Conservation (phyloP, 1,140 invertebrate genomes). For the Trichonephila clavipes region DNA sequence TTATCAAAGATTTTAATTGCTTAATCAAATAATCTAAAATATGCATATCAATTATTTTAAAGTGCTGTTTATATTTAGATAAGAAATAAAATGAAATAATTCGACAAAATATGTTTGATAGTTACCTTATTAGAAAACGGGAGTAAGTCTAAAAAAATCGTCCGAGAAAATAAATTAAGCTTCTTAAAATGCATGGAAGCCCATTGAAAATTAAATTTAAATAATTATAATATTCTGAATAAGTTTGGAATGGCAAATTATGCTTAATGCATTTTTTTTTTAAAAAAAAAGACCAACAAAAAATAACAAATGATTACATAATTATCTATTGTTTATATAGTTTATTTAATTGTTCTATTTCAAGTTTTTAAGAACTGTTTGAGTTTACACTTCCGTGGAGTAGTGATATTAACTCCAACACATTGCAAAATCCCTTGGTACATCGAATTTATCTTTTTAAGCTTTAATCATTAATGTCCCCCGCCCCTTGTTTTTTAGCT, state of each 20-base stretch:
- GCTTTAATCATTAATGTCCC: too few species aligned
- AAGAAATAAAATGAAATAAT: neutral
- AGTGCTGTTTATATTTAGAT: too few species aligned
- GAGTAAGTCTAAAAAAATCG: neutral
- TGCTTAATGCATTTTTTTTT: neutral
- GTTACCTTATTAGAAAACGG: neutral
- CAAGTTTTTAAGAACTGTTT: neutral
- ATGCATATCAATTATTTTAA: too few species aligned
- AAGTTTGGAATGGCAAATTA: neutral
- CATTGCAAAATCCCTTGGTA: too few species aligned
- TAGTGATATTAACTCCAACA: neutral
- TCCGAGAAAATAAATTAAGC: neutral
- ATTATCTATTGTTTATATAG: neutral
- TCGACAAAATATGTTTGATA: neutral
- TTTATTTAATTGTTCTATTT: neutral
- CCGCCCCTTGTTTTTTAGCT: too few species aligned
- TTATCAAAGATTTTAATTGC: neutral
- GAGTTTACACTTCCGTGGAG: neutral
- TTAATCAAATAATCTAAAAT: too few species aligned
- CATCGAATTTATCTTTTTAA: too few species aligned
- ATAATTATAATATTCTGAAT: neutral
- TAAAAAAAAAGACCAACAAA: neutral
- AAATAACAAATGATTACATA: neutral
- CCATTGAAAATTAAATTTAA: neutral
- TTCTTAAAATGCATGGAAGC: neutral